Evolutionary conservation across 2,888 invertebrate genomes (phyloP).

Genomic region (Abrostola tripartita): DNA sequence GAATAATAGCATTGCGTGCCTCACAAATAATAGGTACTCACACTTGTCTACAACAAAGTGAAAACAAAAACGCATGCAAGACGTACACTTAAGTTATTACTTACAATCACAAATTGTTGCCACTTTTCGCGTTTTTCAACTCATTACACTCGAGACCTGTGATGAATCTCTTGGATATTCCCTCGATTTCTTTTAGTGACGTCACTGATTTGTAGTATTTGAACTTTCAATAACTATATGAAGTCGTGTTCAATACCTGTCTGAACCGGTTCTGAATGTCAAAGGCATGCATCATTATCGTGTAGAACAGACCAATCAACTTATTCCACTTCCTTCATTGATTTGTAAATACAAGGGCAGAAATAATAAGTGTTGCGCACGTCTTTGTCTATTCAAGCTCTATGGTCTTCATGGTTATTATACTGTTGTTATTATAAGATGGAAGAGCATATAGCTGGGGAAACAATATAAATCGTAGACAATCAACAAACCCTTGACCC

Average conservation of each 20-base stretch:
- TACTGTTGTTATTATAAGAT: background rate
- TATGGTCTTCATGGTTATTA: constrained; percentile 4
- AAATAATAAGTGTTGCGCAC: constrained; percentile 23
- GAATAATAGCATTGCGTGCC: constrained; percentile 46
- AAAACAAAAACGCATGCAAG: constrained; percentile 40
- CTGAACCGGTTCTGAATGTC: constrained; percentile 51
- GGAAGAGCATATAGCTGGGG: too few species aligned
- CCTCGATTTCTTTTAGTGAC: constrained; percentile 32
- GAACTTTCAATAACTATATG: constrained; percentile 36
- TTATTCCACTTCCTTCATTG: constrained; percentile 33
- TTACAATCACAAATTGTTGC: constrained; percentile 36
- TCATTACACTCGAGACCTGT: constrained; percentile 14
- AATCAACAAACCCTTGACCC: too few species aligned
- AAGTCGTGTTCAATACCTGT: constrained; percentile 18
- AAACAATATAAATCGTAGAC: too few species aligned
- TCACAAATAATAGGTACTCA: constrained; percentile 24
- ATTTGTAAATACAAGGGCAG: constrained; percentile 39
- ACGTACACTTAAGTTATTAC: constrained; percentile 45
- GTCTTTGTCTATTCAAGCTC: background rate
- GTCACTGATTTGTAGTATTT: constrained; percentile 13
- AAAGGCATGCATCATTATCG: constrained; percentile 38
- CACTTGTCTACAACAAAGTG: constrained; percentile 44
- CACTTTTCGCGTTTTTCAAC: constrained; percentile 37
- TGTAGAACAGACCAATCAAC: constrained; percentile 20
- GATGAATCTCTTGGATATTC: constrained; percentile 25